Percentiles rank a stretch among this genome's conserved stretches.
phyloP scores from a whole-genome alignment of 2,888 invertebrate genomes.

The Hirtodrosophila alboralis region DNA sequence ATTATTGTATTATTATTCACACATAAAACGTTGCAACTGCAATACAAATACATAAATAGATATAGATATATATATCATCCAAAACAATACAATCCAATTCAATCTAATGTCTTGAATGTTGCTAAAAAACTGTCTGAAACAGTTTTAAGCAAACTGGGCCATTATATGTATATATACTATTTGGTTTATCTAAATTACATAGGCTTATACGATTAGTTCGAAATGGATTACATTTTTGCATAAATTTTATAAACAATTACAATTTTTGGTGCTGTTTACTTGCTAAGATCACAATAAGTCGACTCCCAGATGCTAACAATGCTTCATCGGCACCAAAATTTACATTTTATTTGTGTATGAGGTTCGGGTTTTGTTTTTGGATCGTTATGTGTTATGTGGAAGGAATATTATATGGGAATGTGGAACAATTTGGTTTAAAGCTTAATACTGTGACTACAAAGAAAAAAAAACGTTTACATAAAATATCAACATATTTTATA shows the following conservation, averaged over 20 bases:
- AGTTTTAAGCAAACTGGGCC: not conserved
- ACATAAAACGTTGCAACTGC: conserved; percentile 64
- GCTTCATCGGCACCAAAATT: conserved; percentile 45
- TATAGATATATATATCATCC: conserved; percentile 17
- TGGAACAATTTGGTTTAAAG: conserved; percentile 59
- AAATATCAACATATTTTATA: conserved; percentile 20
- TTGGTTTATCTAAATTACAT: conserved; percentile 42
- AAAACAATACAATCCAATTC: conserved; percentile 39
- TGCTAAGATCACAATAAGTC: conserved; percentile 65
- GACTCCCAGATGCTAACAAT: conserved; percentile 49
- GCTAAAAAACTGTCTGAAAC: not conserved
- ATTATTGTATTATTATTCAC: conserved; percentile 44
- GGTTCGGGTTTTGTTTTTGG: not conserved
- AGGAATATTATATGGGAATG: conserved; percentile 11
- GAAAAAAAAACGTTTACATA: conserved; percentile 17
- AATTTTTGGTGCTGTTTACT: conserved; percentile 57
- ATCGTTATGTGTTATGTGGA: conserved; percentile 12
- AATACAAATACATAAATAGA: conserved; percentile 48
- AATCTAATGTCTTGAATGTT: conserved; percentile 9
- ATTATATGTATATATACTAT: conserved; percentile 21
- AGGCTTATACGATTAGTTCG: conserved; percentile 19
- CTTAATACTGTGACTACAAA: conserved; percentile 63
- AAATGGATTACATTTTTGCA: conserved; percentile 17
- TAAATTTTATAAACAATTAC: conserved; percentile 28
- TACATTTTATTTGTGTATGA: conserved; percentile 2